phyloP scores from a whole-genome alignment of 2,888 invertebrate genomes.

The Agonopterix alstromeriana region DNA sequence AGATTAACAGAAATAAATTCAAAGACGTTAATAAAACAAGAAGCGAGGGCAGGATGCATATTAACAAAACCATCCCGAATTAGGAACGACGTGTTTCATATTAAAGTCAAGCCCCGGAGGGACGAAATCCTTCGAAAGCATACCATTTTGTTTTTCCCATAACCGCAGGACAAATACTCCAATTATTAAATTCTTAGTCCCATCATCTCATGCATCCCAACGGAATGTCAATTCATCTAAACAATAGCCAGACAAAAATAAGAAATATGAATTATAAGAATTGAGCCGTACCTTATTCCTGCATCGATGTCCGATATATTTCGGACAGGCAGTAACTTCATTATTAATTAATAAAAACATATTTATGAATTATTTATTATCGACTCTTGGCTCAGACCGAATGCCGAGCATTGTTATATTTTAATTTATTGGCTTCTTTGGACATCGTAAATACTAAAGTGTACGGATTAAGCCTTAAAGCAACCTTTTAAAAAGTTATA shows the following conservation, averaged over 20 bases:
- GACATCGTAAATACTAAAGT: slow-evolving; percentile 35
- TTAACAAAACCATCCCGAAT: slow-evolving; percentile 21
- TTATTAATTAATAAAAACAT: slow-evolving; percentile 65
- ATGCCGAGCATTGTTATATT: slow-evolving; percentile 43
- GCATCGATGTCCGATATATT: slow-evolving; percentile 30
- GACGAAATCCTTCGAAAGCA: slow-evolving; percentile 31
- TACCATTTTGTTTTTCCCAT: slow-evolving; percentile 52
- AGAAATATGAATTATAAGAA: slow-evolving; percentile 63
- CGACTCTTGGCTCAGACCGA: slow-evolving; percentile 23
- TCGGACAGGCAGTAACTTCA: slow-evolving; percentile 33
- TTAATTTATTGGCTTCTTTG: slow-evolving; percentile 49
- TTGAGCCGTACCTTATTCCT: slow-evolving; percentile 40
- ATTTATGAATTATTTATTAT: slow-evolving; percentile 61
- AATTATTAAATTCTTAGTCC: slow-evolving; percentile 64
- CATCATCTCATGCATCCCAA: slow-evolving; percentile 30
- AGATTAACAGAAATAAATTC: too few relatives aligned
- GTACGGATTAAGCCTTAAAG: slow-evolving; percentile 5
- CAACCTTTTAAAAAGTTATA: slow-evolving; percentile 5
- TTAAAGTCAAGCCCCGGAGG: slow-evolving; percentile 29
- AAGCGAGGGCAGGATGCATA: neutral
- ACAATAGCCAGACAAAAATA: slow-evolving; percentile 57
- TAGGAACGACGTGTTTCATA: slow-evolving; percentile 20
- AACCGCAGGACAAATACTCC: slow-evolving; percentile 45
- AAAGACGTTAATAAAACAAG: too few relatives aligned
- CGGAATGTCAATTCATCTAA: slow-evolving; percentile 35